These are phyloP conservation scores for Hydrozoanthus gracilis DNA, from an alignment of 92 coral and sea anemone genomes.

Conservation along the genomic window DNA sequence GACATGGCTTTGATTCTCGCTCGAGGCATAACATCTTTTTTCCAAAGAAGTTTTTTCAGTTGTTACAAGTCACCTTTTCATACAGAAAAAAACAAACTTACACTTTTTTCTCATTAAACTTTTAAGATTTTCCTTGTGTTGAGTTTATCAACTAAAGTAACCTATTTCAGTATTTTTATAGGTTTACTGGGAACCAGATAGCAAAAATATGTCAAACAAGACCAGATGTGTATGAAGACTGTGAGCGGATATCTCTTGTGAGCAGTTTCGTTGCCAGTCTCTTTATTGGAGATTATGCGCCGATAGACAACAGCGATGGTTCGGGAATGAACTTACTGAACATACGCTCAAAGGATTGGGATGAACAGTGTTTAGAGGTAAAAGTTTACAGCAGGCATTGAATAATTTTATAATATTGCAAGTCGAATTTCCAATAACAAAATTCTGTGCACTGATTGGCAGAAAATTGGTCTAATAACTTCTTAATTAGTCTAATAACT, in stretches of 20 bases:
- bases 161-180: not conserved
- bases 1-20: no score
- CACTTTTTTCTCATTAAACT: not conserved
- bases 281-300: conserved; percentile 91
- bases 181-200: conserved; percentile 97
- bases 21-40: no score
- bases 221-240: conserved; percentile 68
- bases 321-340: conserved; percentile 98
- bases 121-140: not conserved
- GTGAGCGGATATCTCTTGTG: conserved; percentile 91
- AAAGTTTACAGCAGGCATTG: not conserved
- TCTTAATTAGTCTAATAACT: no score
- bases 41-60: no score
- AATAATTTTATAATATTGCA: no score
- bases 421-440: no score
- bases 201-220: conserved; percentile 85
- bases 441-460: no score
- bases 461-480: no score
- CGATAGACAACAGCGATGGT: conserved; percentile 97
- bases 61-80: no score
- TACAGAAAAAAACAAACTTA: no score
- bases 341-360: conserved; percentile 87
- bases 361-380: conserved; percentile 85
- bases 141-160: not conserved
- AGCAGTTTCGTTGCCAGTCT: conserved; percentile 95